Conservation (phyloP, 2,113 vertebrate genomes). For the Isichthys henryi region DNA sequence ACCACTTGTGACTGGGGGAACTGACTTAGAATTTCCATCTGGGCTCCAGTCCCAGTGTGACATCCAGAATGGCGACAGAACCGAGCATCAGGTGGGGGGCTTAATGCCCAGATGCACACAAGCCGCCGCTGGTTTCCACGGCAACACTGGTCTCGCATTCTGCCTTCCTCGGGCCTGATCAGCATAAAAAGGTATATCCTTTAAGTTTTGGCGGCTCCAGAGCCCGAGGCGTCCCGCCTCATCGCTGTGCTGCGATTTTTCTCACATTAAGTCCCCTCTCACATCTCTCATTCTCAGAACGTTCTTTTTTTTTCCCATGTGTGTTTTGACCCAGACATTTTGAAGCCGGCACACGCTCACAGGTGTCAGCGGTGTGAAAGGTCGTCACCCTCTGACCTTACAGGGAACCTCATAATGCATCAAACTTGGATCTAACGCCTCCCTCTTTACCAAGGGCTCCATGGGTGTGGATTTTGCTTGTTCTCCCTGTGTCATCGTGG, state of each 20-base stretch:
- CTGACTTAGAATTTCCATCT: conserved; percentile 5
- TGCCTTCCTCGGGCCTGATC: neutral
- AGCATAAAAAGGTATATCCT: neutral
- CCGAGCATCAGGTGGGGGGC: neutral
- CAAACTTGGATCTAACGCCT: neutral
- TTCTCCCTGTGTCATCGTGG: neutral
- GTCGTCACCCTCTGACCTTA: too few relatives aligned
- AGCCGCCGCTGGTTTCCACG: neutral
- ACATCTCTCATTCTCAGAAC: neutral
- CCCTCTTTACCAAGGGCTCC: neutral
- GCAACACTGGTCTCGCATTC: neutral
- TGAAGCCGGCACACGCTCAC: too few relatives aligned
- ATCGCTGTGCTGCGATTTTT: neutral
- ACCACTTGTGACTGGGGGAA: neutral
- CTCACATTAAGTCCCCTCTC: neutral
- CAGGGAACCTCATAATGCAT: neutral
- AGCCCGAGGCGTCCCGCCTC: neutral
- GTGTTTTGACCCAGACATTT: too few relatives aligned
- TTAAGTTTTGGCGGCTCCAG: neutral
- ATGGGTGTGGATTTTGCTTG: neutral
- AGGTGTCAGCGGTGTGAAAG: too few relatives aligned
- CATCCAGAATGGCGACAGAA: neutral
- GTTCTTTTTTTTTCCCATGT: neutral
- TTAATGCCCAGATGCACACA: neutral
- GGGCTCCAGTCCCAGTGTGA: neutral